Conservation (phyloP, 2,888 invertebrate genomes). For the Parochlus steinenii region DNA sequence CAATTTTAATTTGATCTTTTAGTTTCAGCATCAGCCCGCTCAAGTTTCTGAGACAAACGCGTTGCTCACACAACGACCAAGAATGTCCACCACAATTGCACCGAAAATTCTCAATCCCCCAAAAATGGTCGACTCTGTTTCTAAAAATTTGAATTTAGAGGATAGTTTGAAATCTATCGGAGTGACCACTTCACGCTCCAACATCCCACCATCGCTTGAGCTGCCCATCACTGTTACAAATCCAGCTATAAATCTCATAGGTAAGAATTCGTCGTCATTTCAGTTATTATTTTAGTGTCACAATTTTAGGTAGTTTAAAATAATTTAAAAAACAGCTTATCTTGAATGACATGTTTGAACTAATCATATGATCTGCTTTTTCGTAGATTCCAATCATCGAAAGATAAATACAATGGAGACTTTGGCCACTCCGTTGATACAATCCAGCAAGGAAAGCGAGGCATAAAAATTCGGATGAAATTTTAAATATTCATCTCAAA, state of each 20-base stretch:
- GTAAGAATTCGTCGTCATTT: neutral
- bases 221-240: slow-evolving; percentile 62
- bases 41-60: slow-evolving; percentile 60
- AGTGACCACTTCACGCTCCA: slow-evolving; percentile 28
- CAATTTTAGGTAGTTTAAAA: neutral
- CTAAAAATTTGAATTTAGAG: slow-evolving; percentile 28
- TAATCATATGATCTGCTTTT: too few relatives aligned
- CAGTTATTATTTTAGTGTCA: neutral
- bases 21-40: slow-evolving; percentile 16
- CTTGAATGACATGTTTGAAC: too few relatives aligned
- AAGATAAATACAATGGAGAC: too few relatives aligned
- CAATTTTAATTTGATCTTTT: neutral
- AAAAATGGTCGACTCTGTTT: slow-evolving; percentile 22
- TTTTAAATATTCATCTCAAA: too few relatives aligned
- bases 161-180: slow-evolving; percentile 42
- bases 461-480: too few relatives aligned
- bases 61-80: slow-evolving; percentile 56
- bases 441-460: too few relatives aligned
- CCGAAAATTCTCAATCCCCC: slow-evolving; percentile 45
- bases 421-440: too few relatives aligned
- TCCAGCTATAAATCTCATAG: slow-evolving; percentile 42
- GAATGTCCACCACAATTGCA: slow-evolving; percentile 48
- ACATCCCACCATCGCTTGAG: slow-evolving; percentile 51
- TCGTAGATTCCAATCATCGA: slow-evolving; percentile 9
- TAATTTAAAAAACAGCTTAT: neutral